A percentile compares a stretch with the other conserved stretches of the same genome.
phyloP scores from a whole-genome alignment of 1,140 invertebrate species.

The Belonocnema kinseyi region DNA sequence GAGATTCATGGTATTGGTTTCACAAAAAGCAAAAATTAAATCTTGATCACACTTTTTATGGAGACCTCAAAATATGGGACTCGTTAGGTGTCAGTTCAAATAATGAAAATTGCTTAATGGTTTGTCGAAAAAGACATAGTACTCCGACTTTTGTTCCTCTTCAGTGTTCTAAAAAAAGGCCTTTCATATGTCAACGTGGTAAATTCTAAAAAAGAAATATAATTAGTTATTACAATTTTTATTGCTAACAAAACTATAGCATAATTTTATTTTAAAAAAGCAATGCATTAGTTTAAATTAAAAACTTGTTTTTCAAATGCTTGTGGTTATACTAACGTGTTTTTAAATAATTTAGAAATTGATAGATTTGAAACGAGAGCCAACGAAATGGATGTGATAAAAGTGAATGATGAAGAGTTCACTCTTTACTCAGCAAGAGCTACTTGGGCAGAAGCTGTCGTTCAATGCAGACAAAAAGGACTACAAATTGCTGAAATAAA shows the following conservation, averaged over 20 bases:
- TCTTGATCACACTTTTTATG: constrained; percentile 22
- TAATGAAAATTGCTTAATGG: constrained; percentile 40
- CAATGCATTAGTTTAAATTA: too few species aligned
- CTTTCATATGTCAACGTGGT: constrained; percentile 51
- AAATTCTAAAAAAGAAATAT: background rate
- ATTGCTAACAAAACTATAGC: background rate
- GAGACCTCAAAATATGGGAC: constrained; percentile 33
- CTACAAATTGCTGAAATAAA: constrained; percentile 53
- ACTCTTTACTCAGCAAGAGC: constrained; percentile 41
- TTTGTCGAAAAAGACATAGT: constrained; percentile 42
- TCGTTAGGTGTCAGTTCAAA: background rate
- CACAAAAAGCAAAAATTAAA: constrained; percentile 27
- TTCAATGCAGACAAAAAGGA: constrained; percentile 43
- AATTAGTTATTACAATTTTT: background rate
- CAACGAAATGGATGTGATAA: constrained; percentile 14
- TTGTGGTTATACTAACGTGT: constrained; percentile 14
- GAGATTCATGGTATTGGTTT: constrained; percentile 41
- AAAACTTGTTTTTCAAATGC: too few species aligned
- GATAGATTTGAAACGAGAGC: constrained; percentile 19
- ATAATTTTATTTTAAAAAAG: background rate
- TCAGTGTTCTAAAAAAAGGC: constrained; percentile 38
- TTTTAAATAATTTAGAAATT: constrained; percentile 13
- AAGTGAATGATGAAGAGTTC: constrained; percentile 42
- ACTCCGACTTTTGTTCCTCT: constrained; percentile 41
- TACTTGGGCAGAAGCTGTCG: constrained; percentile 50